These are phyloP conservation scores for Aleiodes leptofemur DNA, from an alignment of 2,888 invertebrate species.

Conservation along the genomic window DNA sequence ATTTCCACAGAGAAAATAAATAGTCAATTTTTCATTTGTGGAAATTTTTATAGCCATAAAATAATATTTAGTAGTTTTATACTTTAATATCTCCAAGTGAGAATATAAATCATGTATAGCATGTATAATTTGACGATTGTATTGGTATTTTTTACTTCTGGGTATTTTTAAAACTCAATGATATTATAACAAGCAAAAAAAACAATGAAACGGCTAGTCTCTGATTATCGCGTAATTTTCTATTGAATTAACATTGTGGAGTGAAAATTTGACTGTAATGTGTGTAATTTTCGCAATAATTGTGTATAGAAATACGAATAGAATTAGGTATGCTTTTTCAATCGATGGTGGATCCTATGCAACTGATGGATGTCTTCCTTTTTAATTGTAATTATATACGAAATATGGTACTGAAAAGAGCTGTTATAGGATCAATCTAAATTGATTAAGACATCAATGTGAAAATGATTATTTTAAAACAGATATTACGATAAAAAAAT, in stretches of 20 bases:
- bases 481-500: conserved; percentile 6
- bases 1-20: conserved; percentile 10
- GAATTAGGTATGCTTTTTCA: conserved; percentile 18
- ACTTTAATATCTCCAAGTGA: conserved; percentile 26
- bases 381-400: conserved; percentile 58
- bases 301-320: conserved; percentile 18
- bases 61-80: conserved; percentile 43
- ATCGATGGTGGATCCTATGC: conserved; percentile 46
- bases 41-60: conserved; percentile 34
- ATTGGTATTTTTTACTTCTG: conserved; percentile 15
- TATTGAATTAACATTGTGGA: conserved; percentile 39
- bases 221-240: conserved; percentile 54
- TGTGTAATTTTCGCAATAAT: conserved; percentile 10
- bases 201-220: conserved; percentile 68
- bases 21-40: conserved; percentile 15
- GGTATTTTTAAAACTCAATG: conserved; percentile 19
- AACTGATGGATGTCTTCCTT: conserved; percentile 63
- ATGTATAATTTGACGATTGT: conserved; percentile 1
- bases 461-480: conserved; percentile 34
- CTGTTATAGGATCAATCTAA: conserved; percentile 47
- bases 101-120: conserved; percentile 1
- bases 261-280: conserved; percentile 29
- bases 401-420: conserved; percentile 52
- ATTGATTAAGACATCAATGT: neutral
- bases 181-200: conserved; percentile 17